phyloP scores from a whole-genome alignment of 2,113 vertebrate species.

The Catharus bicknelli region DNA sequence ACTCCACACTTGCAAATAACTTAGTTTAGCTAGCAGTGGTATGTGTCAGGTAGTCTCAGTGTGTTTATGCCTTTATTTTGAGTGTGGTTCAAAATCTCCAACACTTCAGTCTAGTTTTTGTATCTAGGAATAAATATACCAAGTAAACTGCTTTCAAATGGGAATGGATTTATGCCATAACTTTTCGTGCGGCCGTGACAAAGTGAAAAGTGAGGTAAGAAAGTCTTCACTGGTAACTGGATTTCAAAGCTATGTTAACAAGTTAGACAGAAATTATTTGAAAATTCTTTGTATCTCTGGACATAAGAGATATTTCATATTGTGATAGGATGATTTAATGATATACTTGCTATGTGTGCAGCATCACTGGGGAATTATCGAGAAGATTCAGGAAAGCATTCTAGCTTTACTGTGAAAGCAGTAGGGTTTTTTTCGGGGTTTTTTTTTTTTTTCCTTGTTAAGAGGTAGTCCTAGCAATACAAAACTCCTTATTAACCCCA shows the following conservation, averaged over 20 bases:
- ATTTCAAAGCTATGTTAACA: neutral
- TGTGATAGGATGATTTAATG: neutral
- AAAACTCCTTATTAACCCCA: no score
- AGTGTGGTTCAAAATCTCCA: constrained; percentile 23
- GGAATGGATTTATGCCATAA: neutral
- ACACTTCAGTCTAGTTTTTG: neutral
- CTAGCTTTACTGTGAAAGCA: neutral
- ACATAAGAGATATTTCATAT: neutral
- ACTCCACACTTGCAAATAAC: neutral
- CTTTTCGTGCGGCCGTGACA: neutral
- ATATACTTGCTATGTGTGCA: neutral
- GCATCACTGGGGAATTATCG: neutral
- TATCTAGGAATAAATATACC: constrained; percentile 22
- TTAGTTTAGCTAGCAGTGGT: neutral
- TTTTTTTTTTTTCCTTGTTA: neutral
- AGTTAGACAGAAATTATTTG: neutral
- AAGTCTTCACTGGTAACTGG: neutral
- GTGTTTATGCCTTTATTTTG: constrained; percentile 32
- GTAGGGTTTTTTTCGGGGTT: neutral
- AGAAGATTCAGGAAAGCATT: neutral
- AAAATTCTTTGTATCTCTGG: neutral
- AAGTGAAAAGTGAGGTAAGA: neutral
- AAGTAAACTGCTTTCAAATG: constrained; percentile 7
- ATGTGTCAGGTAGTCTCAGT: constrained; percentile 12
- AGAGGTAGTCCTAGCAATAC: no score